Evolutionary conservation across 2,888 invertebrate species (phyloP).

Genomic region (Cephus pulcher): DNA sequence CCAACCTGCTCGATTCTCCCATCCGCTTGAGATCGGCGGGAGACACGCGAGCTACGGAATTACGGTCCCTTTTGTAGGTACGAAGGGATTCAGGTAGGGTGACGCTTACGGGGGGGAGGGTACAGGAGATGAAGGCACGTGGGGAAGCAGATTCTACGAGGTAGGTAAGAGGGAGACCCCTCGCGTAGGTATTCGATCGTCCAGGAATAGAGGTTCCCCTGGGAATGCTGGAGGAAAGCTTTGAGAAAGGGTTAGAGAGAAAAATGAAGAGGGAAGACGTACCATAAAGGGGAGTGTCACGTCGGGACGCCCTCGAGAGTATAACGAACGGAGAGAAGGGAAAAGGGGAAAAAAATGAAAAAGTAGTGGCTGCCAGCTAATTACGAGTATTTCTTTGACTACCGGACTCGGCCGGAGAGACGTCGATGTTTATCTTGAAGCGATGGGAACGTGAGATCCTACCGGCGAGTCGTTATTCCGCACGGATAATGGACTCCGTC

Average conservation of each 20-base stretch:
- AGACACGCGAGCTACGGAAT: neutral
- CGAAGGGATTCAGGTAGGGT: neutral
- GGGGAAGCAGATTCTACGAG: neutral
- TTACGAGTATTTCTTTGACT: slow-evolving; percentile 5
- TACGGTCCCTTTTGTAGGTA: neutral
- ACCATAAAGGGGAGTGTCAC: neutral
- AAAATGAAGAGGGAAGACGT: neutral
- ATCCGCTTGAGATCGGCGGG: neutral
- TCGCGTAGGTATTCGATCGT: neutral
- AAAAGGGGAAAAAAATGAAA: neutral
- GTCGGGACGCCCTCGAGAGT: neutral
- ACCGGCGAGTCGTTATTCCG: slow-evolving; percentile 6
- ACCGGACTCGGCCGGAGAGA: neutral
- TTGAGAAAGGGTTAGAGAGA: neutral
- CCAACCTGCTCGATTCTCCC: neutral
- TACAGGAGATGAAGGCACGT: neutral
- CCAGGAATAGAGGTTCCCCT: neutral
- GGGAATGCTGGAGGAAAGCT: neutral
- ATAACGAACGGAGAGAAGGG: neutral
- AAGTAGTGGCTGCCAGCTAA: neutral
- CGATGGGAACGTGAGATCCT: neutral
- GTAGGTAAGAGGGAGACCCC: neutral
- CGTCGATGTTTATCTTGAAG: slow-evolving; percentile 6
- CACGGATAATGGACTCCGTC: neutral
- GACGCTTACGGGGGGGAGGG: neutral